Conservation (phyloP, 2,113 vertebrate species). For the Mionectes macconnelli region DNA sequence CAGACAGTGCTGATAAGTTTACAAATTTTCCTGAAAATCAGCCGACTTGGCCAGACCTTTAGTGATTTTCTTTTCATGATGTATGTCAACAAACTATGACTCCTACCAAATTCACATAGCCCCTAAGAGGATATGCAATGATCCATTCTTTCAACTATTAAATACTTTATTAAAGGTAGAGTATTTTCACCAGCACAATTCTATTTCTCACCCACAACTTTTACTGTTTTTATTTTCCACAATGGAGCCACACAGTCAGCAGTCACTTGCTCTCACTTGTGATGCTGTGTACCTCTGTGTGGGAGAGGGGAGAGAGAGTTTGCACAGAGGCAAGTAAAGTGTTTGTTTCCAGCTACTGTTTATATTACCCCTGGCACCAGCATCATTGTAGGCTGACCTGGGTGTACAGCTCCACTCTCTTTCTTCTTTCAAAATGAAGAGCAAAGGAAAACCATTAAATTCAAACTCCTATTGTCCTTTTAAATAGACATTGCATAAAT, state of each 20-base stretch:
- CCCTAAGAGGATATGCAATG: neutral
- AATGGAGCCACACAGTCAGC: accelerated
- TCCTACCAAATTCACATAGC: neutral
- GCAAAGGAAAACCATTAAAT: neutral
- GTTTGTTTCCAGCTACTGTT: neutral
- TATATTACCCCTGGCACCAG: too few relatives aligned
- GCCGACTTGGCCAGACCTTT: neutral
- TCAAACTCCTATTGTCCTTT: neutral
- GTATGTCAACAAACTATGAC: neutral
- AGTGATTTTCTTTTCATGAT: neutral
- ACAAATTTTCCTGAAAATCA: neutral
- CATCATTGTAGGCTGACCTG: too few relatives aligned
- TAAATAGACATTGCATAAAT: neutral
- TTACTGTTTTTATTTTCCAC: neutral
- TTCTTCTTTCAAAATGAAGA: neutral
- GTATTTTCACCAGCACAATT: neutral
- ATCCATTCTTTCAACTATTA: neutral
- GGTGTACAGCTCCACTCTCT: neutral
- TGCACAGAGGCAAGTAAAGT: neutral
- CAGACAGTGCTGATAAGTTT: neutral
- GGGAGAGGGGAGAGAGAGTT: neutral
- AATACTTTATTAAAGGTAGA: neutral
- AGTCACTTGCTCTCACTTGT: neutral
- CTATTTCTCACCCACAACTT: neutral
- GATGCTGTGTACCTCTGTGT: neutral